Conservation (phyloP, 2,113 vertebrate genomes). For the Eulemur rufifrons region DNA sequence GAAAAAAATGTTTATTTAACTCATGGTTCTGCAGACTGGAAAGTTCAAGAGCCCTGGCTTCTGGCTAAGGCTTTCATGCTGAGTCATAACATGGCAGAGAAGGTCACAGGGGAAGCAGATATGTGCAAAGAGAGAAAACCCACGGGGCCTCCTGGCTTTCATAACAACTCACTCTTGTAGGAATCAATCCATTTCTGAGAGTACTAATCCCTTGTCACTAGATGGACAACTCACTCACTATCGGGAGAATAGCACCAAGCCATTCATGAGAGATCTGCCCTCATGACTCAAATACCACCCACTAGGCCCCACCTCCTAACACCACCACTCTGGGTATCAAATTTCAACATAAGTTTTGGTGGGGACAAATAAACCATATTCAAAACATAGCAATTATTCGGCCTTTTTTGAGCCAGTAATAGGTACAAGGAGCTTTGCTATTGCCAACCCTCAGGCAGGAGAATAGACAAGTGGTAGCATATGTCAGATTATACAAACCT, state of each 20-base stretch:
- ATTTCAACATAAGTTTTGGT: not conserved
- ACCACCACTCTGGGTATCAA: not conserved
- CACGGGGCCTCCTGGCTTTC: not conserved
- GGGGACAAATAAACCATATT: not conserved
- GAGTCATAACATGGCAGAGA: not conserved
- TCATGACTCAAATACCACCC: not conserved
- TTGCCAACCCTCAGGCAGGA: not conserved
- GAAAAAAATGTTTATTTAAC: not conserved
- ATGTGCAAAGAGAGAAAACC: not conserved
- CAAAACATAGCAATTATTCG: not conserved
- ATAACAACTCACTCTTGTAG: not conserved
- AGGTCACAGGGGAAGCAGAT: not conserved
- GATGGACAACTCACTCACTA: not conserved
- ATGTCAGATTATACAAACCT: not conserved
- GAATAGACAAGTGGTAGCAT: not conserved
- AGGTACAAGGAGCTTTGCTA: not conserved
- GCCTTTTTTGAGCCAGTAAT: not conserved
- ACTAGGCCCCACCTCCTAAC: not conserved
- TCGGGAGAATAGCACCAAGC: not conserved
- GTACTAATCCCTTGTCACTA: not conserved
- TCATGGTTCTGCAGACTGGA: not conserved
- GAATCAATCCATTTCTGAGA: not conserved
- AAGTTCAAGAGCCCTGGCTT: not conserved
- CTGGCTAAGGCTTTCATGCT: too few species aligned
- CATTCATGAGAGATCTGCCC: not conserved